Evolutionary conservation across 2,888 invertebrate species (phyloP).

Genomic region (Tyria jacobaeae): DNA sequence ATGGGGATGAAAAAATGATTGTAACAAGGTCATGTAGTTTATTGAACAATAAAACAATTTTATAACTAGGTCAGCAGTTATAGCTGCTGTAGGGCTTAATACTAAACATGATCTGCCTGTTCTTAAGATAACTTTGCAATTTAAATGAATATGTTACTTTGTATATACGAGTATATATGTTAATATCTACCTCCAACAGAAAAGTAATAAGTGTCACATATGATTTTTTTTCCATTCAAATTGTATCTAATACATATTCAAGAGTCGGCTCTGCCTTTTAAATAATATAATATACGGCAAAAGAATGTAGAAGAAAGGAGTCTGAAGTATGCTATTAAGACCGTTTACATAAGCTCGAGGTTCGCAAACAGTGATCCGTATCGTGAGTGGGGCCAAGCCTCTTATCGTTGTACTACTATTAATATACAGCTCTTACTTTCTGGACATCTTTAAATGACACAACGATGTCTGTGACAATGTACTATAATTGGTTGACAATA

Average conservation of each 20-base stretch:
- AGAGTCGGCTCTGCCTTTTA: constrained; percentile 22
- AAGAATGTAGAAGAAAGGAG: constrained; percentile 61
- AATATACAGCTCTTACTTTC: constrained; percentile 49
- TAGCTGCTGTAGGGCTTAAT: no score
- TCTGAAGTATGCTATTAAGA: constrained; percentile 67
- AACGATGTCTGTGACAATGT: background rate
- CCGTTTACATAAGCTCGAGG: constrained; percentile 61
- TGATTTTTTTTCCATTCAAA: constrained; percentile 13
- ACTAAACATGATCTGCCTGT: no score
- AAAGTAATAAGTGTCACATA: constrained; percentile 10
- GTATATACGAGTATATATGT: background rate
- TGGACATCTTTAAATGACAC: constrained; percentile 31
- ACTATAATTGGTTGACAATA: background rate
- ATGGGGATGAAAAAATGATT: no score
- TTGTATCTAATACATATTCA: constrained; percentile 30
- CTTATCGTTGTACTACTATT: constrained; percentile 49
- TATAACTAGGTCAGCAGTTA: no score
- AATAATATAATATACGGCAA: constrained; percentile 51
- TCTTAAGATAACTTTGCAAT: background rate
- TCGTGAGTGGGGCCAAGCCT: constrained; percentile 40
- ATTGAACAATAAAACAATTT: no score
- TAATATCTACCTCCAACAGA: background rate
- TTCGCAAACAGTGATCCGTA: constrained; percentile 52
- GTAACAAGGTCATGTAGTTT: no score
- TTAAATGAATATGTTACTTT: background rate